Evolutionary conservation across 2,888 invertebrate genomes (phyloP).

Genomic region (Tetrapedia diversipes): DNA sequence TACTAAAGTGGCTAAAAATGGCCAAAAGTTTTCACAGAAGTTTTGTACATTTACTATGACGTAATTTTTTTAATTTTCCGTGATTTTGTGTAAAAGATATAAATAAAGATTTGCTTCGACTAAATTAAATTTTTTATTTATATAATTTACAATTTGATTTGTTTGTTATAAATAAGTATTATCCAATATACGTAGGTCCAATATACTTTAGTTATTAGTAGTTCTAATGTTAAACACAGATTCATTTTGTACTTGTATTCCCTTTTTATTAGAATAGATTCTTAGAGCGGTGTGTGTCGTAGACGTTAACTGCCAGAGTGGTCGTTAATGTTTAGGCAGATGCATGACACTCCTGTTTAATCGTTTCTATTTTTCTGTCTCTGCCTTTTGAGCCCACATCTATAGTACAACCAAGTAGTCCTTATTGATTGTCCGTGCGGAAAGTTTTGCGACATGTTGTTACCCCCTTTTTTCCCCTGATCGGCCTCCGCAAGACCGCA

Average conservation of each 20-base stretch:
- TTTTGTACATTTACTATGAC: too few species aligned
- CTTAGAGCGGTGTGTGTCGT: constrained; percentile 67
- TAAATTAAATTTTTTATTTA: too few species aligned
- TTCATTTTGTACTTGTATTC: background rate
- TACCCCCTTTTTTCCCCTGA: constrained; percentile 21
- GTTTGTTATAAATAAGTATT: too few species aligned
- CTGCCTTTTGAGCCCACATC: constrained; percentile 59
- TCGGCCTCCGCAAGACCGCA: constrained; percentile 25
- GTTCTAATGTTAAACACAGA: too few species aligned
- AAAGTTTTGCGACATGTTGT: constrained; percentile 54
- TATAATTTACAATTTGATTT: too few species aligned
- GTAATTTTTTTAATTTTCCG: too few species aligned
- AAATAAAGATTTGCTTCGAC: too few species aligned
- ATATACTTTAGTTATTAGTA: too few species aligned
- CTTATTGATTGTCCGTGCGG: constrained; percentile 55
- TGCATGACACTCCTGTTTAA: constrained; percentile 74
- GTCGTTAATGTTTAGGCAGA: constrained; percentile 73
- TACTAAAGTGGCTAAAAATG: too few species aligned
- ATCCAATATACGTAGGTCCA: too few species aligned
- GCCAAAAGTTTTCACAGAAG: too few species aligned
- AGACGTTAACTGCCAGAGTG: constrained; percentile 60
- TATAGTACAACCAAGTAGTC: constrained; percentile 65
- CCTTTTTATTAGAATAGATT: background rate
- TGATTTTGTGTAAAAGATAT: too few species aligned
- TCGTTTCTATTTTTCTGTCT: constrained; percentile 67